Conservation (phyloP, 2,888 invertebrate genomes). For the Clanis bilineata region DNA sequence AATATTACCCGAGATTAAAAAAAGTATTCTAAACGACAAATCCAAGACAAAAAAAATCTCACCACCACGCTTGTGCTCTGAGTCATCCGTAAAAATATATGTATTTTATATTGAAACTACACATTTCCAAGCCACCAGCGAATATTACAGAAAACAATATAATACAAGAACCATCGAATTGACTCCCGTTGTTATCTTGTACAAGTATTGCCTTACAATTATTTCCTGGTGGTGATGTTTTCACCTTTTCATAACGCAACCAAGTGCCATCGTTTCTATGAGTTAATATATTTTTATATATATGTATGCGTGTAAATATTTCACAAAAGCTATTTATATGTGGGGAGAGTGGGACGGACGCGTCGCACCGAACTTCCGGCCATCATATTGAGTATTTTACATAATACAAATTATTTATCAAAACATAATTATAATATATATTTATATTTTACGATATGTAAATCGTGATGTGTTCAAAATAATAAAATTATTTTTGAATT, state of each 20-base stretch:
- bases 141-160: neutral
- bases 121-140: slow-evolving; percentile 7
- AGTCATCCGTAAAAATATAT: neutral
- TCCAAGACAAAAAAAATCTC: neutral
- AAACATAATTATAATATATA: slow-evolving; percentile 29
- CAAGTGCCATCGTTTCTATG: slow-evolving; percentile 78
- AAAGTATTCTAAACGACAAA: neutral
- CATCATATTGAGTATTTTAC: slow-evolving; percentile 40
- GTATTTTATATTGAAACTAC: slow-evolving; percentile 21
- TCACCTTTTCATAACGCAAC: slow-evolving; percentile 67
- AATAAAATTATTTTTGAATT: slow-evolving; percentile 41
- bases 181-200: neutral
- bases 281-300: slow-evolving; percentile 74
- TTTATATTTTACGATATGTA: slow-evolving; percentile 42
- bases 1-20: neutral
- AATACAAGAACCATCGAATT: neutral
- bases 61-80: neutral
- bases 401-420: slow-evolving; percentile 33
- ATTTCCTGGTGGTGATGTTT: slow-evolving; percentile 26
- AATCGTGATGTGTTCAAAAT: slow-evolving; percentile 36
- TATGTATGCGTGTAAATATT: slow-evolving; percentile 67
- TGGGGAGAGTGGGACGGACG: slow-evolving; percentile 64
- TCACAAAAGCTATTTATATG: slow-evolving; percentile 50
- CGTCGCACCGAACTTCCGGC: slow-evolving; percentile 63
- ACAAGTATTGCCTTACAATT: neutral